Evolutionary conservation across 64 coral and sea anemone genomes (phyloP), one percentile per base, ranked within the genome.

Genomic region (Stylophora pistillata): DNA sequence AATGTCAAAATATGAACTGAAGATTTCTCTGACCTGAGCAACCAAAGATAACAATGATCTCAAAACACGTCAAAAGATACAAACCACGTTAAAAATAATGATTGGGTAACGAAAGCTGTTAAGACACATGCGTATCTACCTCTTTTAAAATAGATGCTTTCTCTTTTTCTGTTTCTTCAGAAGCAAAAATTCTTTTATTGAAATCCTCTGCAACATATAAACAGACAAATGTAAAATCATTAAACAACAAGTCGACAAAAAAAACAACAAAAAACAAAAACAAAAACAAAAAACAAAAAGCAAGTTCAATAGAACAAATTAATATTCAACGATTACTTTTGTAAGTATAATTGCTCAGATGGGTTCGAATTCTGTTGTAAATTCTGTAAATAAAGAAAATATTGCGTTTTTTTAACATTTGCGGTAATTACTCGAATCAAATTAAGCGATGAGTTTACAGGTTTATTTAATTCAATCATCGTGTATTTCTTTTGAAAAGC

Each of bases 11-110:
- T 96, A 96, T 4, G 86, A 93, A 74, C 86, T 89, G 86, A 90
- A 96, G 53, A 96, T 96, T 90, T 96, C 95, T 63, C 90, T 81
- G 47, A 92, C 95, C 95, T 96, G 73, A 0, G 85, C 54, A 79
- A 28, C 5, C 15, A 17, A 56, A 18, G 16, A 81, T 56, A 61
- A 53, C 25, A 86, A 73, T 18, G 32, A 30, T 26, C 21, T 26
- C 31, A 58, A 66, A 64, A 66, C 34, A 61, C 33, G 34, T 7
- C 30, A 9, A 71, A 77, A 77, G 2, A 77, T 7, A 77, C 20
- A 32, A 30, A 32, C 4, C 74, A 53, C 9, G 3, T 15, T 74
- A 61, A 61, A 61, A 61, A 18, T 0, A 61, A 18, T 64, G 16
- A 63, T 63, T 23, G 4, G 17, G 17, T 60, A 60, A 60, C 4